Conservation (phyloP, 2,113 vertebrate genomes). For the Paradoxurus hermaphroditus region DNA sequence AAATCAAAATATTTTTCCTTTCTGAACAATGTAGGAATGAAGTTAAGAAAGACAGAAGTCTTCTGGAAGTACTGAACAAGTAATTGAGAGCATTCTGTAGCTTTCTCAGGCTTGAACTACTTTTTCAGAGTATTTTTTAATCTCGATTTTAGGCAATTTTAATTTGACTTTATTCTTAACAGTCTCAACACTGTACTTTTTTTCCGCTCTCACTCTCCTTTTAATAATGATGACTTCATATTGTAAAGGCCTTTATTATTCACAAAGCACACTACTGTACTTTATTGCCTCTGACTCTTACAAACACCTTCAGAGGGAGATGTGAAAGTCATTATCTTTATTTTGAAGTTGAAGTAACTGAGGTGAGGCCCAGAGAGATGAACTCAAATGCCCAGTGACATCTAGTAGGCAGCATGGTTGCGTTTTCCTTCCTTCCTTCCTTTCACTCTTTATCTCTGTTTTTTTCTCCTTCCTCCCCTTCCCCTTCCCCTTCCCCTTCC, state of each 20-base stretch:
- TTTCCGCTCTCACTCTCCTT: background rate
- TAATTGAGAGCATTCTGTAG: background rate
- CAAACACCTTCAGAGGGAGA: background rate
- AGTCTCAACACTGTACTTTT: background rate
- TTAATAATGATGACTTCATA: background rate
- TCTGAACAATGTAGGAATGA: background rate
- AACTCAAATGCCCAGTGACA: background rate
- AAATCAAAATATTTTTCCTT: background rate
- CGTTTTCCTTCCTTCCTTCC: background rate
- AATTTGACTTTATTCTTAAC: background rate
- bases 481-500: background rate
- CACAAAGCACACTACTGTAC: background rate
- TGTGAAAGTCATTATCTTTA: background rate
- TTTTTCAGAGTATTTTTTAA: background rate
- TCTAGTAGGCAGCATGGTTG: background rate
- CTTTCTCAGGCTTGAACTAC: background rate
- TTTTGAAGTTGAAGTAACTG: slow-evolving; percentile 35
- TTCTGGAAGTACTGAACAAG: background rate
- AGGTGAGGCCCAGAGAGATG: background rate
- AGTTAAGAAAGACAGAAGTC: background rate
- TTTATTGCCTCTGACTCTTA: background rate
- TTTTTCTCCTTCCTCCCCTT: background rate
- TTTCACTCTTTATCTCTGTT: background rate
- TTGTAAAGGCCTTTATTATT: slow-evolving; percentile 25
- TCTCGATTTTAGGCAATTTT: background rate